Evolutionary conservation across 2,113 vertebrate species (phyloP).

Genomic region (Beaufortia kweichowensis): DNA sequence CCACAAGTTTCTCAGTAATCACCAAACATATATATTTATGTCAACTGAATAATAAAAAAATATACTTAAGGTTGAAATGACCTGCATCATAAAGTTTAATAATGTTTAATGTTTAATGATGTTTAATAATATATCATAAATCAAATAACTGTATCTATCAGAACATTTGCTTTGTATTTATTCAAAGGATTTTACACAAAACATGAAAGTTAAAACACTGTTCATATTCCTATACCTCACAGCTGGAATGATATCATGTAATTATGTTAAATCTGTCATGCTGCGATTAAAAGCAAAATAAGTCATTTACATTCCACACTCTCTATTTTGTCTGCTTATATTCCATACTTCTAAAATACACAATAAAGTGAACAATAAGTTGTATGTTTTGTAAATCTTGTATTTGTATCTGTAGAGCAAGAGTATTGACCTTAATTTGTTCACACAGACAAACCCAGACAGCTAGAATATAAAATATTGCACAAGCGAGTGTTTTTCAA

Average conservation of each 20-base stretch:
- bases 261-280: slow-evolving; percentile 18
- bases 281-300: neutral
- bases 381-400: neutral
- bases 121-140: too few relatives aligned
- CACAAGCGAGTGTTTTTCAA: neutral
- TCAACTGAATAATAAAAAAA: too few relatives aligned
- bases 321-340: neutral
- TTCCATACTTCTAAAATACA: neutral
- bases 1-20: too few relatives aligned
- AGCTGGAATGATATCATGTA: slow-evolving; percentile 10
- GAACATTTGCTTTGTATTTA: too few relatives aligned
- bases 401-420: neutral
- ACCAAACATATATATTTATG: too few relatives aligned
- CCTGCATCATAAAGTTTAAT: too few relatives aligned
- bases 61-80: too few relatives aligned
- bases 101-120: too few relatives aligned
- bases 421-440: neutral
- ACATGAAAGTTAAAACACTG: neutral
- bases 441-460: neutral
- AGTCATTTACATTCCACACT: slow-evolving; percentile 2
- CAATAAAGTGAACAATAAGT: neutral
- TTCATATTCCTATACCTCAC: neutral
- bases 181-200: too few relatives aligned
- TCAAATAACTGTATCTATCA: too few relatives aligned
- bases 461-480: neutral